A percentile compares a stretch with the other conserved stretches of the same genome.
These are phyloP conservation scores for Tryphoninae sp. DNA, from an alignment of 2,888 invertebrate species.

Conservation along the genomic window DNA sequence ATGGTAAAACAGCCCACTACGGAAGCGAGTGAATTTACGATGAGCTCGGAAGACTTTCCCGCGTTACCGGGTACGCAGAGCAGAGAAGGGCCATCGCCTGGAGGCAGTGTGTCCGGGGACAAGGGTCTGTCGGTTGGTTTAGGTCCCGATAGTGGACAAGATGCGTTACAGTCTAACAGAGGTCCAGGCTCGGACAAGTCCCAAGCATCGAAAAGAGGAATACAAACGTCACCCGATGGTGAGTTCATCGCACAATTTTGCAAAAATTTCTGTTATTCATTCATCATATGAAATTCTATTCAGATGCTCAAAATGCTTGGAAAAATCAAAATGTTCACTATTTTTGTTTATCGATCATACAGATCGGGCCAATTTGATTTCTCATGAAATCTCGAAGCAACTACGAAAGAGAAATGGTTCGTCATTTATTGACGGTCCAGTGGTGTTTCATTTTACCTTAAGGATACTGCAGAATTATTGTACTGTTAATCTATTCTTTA, in stretches of 20 bases:
- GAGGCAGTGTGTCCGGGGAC: slow-evolving; percentile 82
- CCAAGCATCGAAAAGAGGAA: slow-evolving; percentile 87
- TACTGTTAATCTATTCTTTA: too few relatives aligned
- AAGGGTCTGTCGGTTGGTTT: slow-evolving; percentile 81
- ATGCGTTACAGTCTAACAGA: slow-evolving; percentile 79
- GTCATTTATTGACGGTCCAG: too few relatives aligned
- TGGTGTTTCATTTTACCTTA: too few relatives aligned
- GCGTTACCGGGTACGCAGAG: slow-evolving; percentile 97
- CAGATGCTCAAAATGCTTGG: neutral
- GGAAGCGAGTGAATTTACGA: slow-evolving; percentile 96
- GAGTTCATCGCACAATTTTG: slow-evolving; percentile 65
- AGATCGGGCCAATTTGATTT: too few relatives aligned
- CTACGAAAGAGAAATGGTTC: too few relatives aligned
- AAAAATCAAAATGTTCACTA: slow-evolving; percentile 23
- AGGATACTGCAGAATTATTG: too few relatives aligned
- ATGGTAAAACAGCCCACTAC: slow-evolving; percentile 97
- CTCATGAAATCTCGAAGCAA: too few relatives aligned
- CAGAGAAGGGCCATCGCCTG: slow-evolving; percentile 87
- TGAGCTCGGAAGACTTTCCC: slow-evolving; percentile 99
- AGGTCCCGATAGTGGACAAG: slow-evolving; percentile 80
- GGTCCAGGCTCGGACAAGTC: slow-evolving; percentile 79
- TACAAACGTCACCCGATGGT: slow-evolving; percentile 98
- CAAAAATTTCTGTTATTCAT: neutral
- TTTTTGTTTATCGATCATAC: neutral
- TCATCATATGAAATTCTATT: slow-evolving; percentile 26